phyloP scores from a whole-genome alignment of 2,113 vertebrate genomes.

The Pseudorectes ferrugineus region DNA sequence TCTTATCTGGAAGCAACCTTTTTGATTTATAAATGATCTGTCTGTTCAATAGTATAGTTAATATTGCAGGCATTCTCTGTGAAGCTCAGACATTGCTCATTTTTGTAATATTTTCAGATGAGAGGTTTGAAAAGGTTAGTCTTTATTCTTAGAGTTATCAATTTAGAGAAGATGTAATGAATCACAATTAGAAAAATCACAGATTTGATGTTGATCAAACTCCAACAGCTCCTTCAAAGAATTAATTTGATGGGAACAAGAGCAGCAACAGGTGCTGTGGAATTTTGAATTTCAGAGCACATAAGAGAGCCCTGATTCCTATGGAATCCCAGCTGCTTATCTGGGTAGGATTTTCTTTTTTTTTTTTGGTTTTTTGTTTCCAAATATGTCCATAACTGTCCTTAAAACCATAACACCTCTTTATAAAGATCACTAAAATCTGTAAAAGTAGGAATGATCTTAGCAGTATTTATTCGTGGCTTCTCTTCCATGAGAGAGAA shows the following conservation, averaged over 20 bases:
- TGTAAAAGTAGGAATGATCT: neutral
- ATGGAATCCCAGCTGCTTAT: neutral
- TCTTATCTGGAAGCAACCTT: slow-evolving; percentile 51
- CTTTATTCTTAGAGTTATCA: slow-evolving; percentile 2
- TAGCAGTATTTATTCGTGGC: neutral
- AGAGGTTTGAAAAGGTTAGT: slow-evolving; percentile 38
- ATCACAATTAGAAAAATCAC: slow-evolving; percentile 23
- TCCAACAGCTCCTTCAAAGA: neutral
- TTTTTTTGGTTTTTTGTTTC: neutral
- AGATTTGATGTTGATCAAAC: slow-evolving; percentile 20
- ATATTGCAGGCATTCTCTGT: slow-evolving; percentile 19
- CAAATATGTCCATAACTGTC: neutral
- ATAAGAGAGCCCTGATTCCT: neutral
- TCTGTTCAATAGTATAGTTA: slow-evolving; percentile 18
- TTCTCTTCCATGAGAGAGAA: neutral
- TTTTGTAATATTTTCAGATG: slow-evolving; percentile 44
- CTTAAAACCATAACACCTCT: neutral
- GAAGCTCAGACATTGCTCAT: slow-evolving; percentile 30
- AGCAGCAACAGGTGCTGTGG: neutral
- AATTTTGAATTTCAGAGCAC: neutral
- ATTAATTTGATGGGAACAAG: neutral
- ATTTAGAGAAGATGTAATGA: neutral
- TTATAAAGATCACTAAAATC: neutral
- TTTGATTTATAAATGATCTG: slow-evolving; percentile 44
- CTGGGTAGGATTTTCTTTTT: neutral